These are phyloP conservation scores for Pimpla rufipes DNA, from an alignment of 2,888 invertebrate species.

Conservation along the genomic window DNA sequence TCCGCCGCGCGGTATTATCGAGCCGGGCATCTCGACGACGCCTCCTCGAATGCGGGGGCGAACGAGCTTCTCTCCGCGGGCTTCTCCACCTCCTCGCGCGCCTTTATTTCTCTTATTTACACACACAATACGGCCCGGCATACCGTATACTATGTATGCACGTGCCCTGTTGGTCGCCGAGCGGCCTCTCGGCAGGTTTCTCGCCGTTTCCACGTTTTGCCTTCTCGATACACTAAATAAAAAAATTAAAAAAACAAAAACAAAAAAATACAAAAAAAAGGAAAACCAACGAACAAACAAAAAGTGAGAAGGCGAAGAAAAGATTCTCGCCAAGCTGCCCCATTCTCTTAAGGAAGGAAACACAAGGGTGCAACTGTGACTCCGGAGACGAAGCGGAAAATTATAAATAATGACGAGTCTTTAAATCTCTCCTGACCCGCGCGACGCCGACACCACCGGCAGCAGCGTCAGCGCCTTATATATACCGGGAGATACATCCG, in stretches of 20 bases:
- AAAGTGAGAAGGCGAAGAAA: conserved; percentile 67
- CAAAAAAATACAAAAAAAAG: conserved; percentile 46
- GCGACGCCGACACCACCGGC: not conserved
- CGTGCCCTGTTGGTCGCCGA: conserved; percentile 20
- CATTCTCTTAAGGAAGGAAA: conserved; percentile 79
- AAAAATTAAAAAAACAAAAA: conserved; percentile 62
- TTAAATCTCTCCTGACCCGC: conserved; percentile 58
- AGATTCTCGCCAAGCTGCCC: conserved; percentile 56
- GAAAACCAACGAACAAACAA: conserved; percentile 55
- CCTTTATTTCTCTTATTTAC: conserved; percentile 61
- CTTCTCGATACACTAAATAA: conserved; percentile 29
- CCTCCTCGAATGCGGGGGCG: conserved; percentile 80
- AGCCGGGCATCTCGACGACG: conserved; percentile 79
- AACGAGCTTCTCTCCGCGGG: conserved; percentile 71
- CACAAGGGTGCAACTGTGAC: conserved; percentile 70
- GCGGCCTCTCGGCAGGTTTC: conserved; percentile 18
- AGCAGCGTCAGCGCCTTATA: not conserved
- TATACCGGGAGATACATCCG: conserved; percentile 11
- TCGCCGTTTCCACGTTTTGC: conserved; percentile 37
- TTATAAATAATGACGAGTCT: conserved; percentile 83
- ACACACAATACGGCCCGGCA: conserved; percentile 44
- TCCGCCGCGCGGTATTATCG: conserved; percentile 78
- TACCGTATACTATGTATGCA: conserved; percentile 18
- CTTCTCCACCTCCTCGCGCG: not conserved
- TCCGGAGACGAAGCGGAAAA: conserved; percentile 81